Evolutionary conservation across 2,888 invertebrate species (phyloP).

Genomic region (Ypsolopha sequella): DNA sequence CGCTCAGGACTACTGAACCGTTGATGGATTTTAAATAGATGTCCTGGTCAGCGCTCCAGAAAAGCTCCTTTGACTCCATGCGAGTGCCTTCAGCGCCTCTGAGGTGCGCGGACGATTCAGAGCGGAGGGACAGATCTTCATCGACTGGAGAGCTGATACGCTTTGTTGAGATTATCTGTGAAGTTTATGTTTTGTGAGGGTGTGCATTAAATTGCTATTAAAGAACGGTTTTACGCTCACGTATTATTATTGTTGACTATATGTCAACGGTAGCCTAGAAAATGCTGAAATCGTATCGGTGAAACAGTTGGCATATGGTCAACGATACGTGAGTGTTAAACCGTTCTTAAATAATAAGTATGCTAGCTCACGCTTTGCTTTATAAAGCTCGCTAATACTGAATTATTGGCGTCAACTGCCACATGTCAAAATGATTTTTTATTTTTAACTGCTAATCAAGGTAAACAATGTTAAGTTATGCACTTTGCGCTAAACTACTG

Average conservation of each 20-base stretch:
- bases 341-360: too few relatives aligned
- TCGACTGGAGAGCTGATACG: slow-evolving; percentile 81
- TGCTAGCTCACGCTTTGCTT: too few relatives aligned
- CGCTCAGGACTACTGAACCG: slow-evolving; percentile 78
- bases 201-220: neutral
- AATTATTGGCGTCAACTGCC: too few relatives aligned
- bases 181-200: neutral
- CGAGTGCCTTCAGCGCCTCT: slow-evolving; percentile 85
- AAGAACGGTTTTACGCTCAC: too few relatives aligned
- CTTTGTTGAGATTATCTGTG: slow-evolving; percentile 75
- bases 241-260: too few relatives aligned
- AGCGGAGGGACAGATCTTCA: slow-evolving; percentile 74
- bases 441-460: too few relatives aligned
- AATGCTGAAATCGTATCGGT: too few relatives aligned
- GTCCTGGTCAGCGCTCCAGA: slow-evolving; percentile 84
- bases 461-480: too few relatives aligned
- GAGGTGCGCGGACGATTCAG: slow-evolving; percentile 76
- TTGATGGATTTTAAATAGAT: slow-evolving; percentile 82
- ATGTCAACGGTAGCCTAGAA: neutral
- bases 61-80: slow-evolving; percentile 78
- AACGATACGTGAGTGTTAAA: too few relatives aligned
- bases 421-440: too few relatives aligned
- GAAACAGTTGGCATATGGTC: neutral
- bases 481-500: too few relatives aligned
- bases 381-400: too few relatives aligned